Evolutionary conservation across 2,113 vertebrate species (phyloP).

Genomic region (Madoqua kirkii): DNA sequence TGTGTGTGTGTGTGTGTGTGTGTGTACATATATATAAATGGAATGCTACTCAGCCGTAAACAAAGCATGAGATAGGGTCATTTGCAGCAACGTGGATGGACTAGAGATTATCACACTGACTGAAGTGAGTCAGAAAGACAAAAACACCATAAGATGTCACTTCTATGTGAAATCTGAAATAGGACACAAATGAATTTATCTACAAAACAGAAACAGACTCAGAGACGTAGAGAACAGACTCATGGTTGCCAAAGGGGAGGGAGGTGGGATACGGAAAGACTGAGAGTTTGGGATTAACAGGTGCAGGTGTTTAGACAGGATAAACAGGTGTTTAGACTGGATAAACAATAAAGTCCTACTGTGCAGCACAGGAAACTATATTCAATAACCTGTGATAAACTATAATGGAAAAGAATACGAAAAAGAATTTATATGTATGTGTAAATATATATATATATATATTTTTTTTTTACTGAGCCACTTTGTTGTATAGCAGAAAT

Average conservation of each 20-base stretch:
- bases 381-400: neutral
- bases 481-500: neutral
- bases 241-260: neutral
- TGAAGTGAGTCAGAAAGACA: neutral
- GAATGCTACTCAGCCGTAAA: neutral
- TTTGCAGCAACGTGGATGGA: neutral
- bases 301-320: no score
- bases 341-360: neutral
- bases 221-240: neutral
- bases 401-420: neutral
- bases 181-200: neutral
- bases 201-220: neutral
- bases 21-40: neutral
- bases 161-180: neutral
- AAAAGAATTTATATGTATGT: neutral
- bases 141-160: neutral
- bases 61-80: neutral
- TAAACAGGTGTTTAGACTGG: neutral
- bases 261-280: neutral
- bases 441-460: neutral
- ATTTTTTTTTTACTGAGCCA: neutral
- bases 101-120: neutral
- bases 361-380: neutral
- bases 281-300: neutral
- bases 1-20: accelerated